These are phyloP conservation scores for Chaetops frenatus DNA, from an alignment of 2,113 vertebrate genomes.

Conservation along the genomic window DNA sequence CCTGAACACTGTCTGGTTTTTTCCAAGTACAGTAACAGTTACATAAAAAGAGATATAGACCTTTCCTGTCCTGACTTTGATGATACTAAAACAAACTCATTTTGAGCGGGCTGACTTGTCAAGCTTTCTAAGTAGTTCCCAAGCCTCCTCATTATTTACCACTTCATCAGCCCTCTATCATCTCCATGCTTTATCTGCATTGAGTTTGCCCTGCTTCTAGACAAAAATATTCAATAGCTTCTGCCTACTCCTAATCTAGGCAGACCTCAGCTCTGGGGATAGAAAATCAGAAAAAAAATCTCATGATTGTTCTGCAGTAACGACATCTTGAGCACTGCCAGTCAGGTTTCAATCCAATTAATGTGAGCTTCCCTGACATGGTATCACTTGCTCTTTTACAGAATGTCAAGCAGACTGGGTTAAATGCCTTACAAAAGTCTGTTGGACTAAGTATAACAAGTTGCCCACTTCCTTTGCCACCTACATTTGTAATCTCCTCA, in stretches of 20 bases:
- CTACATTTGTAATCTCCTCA: neutral
- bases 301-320: neutral
- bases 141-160: neutral
- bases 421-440: neutral
- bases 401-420: neutral
- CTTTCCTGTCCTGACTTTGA: neutral
- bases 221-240: neutral
- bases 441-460: neutral
- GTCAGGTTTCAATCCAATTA: neutral
- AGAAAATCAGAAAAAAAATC: neutral
- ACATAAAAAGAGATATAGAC: neutral
- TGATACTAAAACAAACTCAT: neutral
- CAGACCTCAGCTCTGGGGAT: neutral
- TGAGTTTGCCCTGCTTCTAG: neutral
- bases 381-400: neutral
- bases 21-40: neutral
- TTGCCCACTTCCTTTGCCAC: neutral
- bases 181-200: neutral
- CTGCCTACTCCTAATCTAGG: neutral
- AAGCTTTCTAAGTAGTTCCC: neutral
- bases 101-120: neutral
- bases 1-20: neutral
- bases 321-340: neutral
- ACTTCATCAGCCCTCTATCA: slow-evolving; percentile 2
- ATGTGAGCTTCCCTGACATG: neutral